phyloP scores from a whole-genome alignment of 2,888 invertebrate genomes.

The Erebia palarica region DNA sequence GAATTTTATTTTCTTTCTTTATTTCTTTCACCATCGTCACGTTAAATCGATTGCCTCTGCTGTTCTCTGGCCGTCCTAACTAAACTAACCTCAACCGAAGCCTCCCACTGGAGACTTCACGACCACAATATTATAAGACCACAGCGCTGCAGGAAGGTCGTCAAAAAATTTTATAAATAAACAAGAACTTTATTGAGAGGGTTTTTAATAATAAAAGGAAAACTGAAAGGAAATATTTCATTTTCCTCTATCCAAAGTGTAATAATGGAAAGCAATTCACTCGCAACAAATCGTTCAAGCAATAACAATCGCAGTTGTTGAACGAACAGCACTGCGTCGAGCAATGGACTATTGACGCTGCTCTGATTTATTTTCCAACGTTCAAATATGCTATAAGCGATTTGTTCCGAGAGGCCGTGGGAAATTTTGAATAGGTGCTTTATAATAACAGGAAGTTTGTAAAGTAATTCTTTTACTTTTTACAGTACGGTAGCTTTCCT shows the following conservation, averaged over 20 bases:
- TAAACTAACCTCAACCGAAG: too few species aligned
- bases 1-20: too few species aligned
- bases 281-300: conserved; percentile 6
- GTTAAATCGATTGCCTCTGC: too few species aligned
- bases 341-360: conserved; percentile 9
- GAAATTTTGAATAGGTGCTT: background rate
- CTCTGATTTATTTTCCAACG: conserved; percentile 9
- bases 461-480: background rate
- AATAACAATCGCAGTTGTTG: conserved; percentile 13
- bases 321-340: conserved; percentile 7
- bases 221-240: background rate
- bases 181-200: background rate
- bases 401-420: background rate
- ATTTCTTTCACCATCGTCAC: too few species aligned
- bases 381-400: conserved; percentile 9
- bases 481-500: background rate
- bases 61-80: too few species aligned
- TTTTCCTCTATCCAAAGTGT: conserved; percentile 2
- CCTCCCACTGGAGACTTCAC: too few species aligned
- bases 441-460: background rate
- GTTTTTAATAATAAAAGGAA: background rate
- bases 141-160: too few species aligned
- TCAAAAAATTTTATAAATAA: background rate
- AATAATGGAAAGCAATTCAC: conserved; percentile 14
- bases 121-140: too few species aligned